Conservation (phyloP, 2,113 vertebrate genomes). For the Rhagologus leucostigma region DNA sequence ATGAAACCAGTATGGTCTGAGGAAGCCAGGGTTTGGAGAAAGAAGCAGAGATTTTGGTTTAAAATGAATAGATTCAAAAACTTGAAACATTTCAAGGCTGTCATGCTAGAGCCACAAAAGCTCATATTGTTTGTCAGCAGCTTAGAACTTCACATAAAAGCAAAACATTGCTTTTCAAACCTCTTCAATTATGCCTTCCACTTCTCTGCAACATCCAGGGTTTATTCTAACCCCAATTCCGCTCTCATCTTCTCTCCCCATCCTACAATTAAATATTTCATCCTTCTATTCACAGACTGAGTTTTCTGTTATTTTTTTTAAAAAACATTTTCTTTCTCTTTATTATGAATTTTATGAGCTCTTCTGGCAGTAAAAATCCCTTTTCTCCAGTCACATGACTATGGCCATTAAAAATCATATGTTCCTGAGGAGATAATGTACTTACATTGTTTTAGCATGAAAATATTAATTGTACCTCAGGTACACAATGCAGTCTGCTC, state of each 20-base stretch:
- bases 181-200: neutral
- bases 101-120: neutral
- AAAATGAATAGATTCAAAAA: neutral
- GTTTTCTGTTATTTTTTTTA: neutral
- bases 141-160: neutral
- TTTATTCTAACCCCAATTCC: neutral
- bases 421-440: constrained; percentile 16
- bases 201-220: neutral
- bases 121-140: neutral
- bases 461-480: constrained; percentile 21
- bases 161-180: neutral
- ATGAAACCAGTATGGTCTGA: neutral
- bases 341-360: neutral
- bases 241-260: neutral
- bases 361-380: neutral
- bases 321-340: neutral
- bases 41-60: neutral
- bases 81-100: neutral
- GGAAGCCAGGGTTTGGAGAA: neutral
- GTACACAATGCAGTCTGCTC: constrained; percentile 32
- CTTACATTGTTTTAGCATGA: neutral
- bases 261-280: neutral
- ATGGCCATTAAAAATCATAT: constrained; percentile 21
- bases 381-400: neutral
- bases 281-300: neutral